Conservation (phyloP, 2,113 vertebrate genomes). For the Ageneiosus marmoratus region DNA sequence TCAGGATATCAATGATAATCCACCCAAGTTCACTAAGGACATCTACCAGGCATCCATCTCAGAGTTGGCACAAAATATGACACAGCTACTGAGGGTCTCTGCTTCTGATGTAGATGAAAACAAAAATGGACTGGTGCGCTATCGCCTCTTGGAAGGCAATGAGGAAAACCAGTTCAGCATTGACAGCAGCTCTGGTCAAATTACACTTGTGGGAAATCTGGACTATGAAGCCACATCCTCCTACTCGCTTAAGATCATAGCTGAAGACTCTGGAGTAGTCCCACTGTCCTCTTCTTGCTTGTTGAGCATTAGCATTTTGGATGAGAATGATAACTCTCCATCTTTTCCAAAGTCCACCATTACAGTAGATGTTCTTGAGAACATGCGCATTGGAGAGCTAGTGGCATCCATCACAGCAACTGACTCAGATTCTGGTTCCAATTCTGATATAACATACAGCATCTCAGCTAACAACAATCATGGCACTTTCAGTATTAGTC, state of each 20-base stretch:
- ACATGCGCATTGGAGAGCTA: constrained; percentile 94
- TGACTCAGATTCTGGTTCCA: constrained; percentile 88
- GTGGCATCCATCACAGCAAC: constrained; percentile 92
- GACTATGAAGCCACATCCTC: constrained; percentile 89
- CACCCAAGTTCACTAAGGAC: constrained; percentile 92
- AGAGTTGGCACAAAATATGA: constrained; percentile 87
- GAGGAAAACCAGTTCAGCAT: constrained; percentile 88
- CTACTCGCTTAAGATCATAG: constrained; percentile 88
- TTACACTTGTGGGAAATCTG: constrained; percentile 88
- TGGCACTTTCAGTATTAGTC: constrained; percentile 93
- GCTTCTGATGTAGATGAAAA: constrained; percentile 95
- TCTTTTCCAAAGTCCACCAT: constrained; percentile 87
- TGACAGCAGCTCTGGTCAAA: constrained; percentile 84
- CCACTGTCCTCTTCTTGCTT: constrained; percentile 86
- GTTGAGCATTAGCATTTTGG: constrained; percentile 86
- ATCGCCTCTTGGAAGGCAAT: constrained; percentile 85
- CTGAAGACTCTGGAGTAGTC: constrained; percentile 80
- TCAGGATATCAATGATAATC: constrained; percentile 95
- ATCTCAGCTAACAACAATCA: constrained; percentile 92
- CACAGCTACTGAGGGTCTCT: constrained; percentile 89
- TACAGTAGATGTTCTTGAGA: constrained; percentile 89
- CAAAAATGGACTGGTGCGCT: constrained; percentile 86
- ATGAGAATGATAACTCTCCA: constrained; percentile 95
- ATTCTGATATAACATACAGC: constrained; percentile 91
- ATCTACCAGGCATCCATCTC: constrained; percentile 94